phyloP scores from a whole-genome alignment of 2,113 vertebrate genomes.

The Eulacestoma nigropectus region DNA sequence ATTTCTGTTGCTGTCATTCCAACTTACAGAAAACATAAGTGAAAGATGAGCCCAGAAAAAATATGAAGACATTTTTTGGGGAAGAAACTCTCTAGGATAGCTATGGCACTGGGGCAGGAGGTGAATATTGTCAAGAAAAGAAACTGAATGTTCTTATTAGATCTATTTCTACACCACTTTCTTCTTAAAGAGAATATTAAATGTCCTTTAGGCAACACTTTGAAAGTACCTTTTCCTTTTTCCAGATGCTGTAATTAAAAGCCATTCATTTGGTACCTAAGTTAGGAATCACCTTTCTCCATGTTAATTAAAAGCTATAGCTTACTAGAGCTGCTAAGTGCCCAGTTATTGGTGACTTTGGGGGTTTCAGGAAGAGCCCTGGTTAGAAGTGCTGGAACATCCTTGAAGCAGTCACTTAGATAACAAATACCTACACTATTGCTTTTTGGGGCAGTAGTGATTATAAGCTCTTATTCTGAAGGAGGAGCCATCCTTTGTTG shows the following conservation, averaged over 20 bases:
- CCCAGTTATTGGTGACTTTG: neutral
- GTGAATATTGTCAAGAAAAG: neutral
- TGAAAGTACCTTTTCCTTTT: neutral
- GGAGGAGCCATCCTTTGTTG: neutral
- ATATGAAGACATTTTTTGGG: rapidly evolving
- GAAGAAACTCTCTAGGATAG: neutral
- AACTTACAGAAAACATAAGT: neutral
- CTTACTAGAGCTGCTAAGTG: neutral
- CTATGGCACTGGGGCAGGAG: neutral
- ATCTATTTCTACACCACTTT: neutral
- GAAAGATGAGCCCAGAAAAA: neutral
- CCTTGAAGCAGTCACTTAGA: neutral
- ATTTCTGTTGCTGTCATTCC: neutral
- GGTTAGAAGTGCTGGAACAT: neutral
- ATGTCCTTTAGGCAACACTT: neutral
- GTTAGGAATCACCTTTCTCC: neutral
- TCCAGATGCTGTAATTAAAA: neutral
- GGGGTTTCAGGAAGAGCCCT: neutral
- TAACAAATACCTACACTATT: neutral
- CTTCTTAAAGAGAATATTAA: neutral
- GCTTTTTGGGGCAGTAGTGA: neutral
- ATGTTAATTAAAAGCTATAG: neutral
- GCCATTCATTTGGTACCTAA: neutral
- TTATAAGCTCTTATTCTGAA: neutral
- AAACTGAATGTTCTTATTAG: neutral